Conservation (phyloP, 2,888 invertebrate species). For the Hydrotaea diabolus region DNA sequence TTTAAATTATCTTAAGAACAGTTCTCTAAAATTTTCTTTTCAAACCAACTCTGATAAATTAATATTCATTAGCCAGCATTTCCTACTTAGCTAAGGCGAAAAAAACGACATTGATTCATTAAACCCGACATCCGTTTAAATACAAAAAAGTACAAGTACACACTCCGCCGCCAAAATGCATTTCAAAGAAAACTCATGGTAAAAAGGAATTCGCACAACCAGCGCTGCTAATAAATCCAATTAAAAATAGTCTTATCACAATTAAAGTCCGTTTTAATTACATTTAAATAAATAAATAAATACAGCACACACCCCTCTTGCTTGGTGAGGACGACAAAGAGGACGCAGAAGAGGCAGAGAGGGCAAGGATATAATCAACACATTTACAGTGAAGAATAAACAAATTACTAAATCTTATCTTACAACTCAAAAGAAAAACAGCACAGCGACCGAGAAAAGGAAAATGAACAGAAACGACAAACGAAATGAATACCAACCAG, state of each 20-base stretch:
- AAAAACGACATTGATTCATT: not conserved
- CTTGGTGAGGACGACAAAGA: not conserved
- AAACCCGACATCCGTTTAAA: not conserved
- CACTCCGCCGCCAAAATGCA: not conserved
- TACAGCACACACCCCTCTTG: conserved; percentile 4
- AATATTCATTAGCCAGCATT: not conserved
- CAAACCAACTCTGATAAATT: not conserved
- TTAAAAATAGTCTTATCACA: conserved; percentile 56
- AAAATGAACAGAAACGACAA: conserved; percentile 30
- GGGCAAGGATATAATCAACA: conserved; percentile 55
- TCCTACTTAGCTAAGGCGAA: not conserved
- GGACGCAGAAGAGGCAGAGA: not conserved
- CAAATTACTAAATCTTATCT: conserved; percentile 62
- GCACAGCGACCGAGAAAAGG: not conserved
- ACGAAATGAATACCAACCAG: conserved; percentile 25
- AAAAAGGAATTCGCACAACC: not conserved
- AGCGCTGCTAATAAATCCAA: conserved; percentile 43
- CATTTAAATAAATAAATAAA: conserved; percentile 53
- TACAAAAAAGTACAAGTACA: not conserved
- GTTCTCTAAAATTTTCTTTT: no score
- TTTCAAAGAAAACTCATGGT: not conserved
- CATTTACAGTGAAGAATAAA: conserved; percentile 52
- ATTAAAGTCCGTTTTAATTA: conserved; percentile 63
- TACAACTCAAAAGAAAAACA: conserved; percentile 1
- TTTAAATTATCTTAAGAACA: no score